Evolutionary conservation across 1,140 invertebrate species (phyloP).

Genomic region (Heliothis virescens): DNA sequence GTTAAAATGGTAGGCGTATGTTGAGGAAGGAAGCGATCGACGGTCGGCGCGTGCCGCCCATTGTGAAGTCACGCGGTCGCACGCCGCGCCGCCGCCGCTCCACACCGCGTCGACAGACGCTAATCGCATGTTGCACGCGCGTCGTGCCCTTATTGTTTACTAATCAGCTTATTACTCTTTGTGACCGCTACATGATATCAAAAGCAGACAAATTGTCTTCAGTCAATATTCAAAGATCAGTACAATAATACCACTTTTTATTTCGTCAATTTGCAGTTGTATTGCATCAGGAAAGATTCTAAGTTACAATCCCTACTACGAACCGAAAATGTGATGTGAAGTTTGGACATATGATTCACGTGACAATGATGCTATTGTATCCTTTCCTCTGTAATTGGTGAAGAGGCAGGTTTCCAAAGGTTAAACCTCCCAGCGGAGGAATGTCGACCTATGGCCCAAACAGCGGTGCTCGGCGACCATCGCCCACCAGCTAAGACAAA

Average conservation of each 20-base stretch:
- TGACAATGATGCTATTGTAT: slow-evolving; percentile 16
- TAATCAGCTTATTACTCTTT: slow-evolving; percentile 57
- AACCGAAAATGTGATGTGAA: neutral
- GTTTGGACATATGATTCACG: neutral
- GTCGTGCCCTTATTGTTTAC: slow-evolving; percentile 60
- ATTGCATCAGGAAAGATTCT: too few relatives aligned
- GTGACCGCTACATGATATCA: neutral
- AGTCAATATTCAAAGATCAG: neutral
- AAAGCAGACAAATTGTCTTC: neutral
- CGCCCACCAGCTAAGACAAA: neutral
- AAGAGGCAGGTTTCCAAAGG: slow-evolving; percentile 55
- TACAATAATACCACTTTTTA: too few relatives aligned
- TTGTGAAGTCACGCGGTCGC: slow-evolving; percentile 43
- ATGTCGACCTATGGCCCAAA: slow-evolving; percentile 59
- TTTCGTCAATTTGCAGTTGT: too few relatives aligned
- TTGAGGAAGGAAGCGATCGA: slow-evolving; percentile 66
- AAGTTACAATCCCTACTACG: too few relatives aligned
- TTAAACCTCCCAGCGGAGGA: slow-evolving; percentile 50
- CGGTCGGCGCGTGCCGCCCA: slow-evolving; percentile 53
- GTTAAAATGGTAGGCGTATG: slow-evolving; percentile 68
- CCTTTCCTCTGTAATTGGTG: slow-evolving; percentile 51
- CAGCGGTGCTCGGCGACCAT: slow-evolving; percentile 29
- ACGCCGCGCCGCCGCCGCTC: slow-evolving; percentile 22
- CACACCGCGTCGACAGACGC: neutral
- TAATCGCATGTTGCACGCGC: slow-evolving; percentile 33